Base-by-base conservation (phyloP, 2,888 invertebrate genomes). In the Mayetiola destructor region DNA sequence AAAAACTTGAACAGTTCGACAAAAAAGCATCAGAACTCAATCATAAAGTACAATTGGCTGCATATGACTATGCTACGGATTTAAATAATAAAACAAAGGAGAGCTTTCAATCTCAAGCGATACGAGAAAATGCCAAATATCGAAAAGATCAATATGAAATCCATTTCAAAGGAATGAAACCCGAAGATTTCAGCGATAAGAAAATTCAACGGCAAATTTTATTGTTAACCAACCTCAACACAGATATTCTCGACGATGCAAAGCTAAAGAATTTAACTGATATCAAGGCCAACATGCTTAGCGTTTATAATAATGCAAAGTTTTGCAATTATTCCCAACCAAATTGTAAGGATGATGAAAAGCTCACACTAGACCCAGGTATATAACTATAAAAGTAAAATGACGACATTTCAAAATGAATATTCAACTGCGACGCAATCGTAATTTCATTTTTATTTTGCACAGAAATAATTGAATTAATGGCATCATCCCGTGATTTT, bases 341-440 rank as follows among this genome's bases (percentile, higher is more conserved):
- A 62, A 59, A 62, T 20, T 67, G 66, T 56, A 23, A 63, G 14
- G 54, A 53, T 21, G 60, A 52, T 8, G 55, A 57, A 10, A 56
- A 57, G 2, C 37, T 62, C 14, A 20, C 62, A 2, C 59, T 68
- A 9, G 66, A 67, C 23, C 67, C 68, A 54, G 64, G 66, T 56
- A 16, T 32, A 12, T 6, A 32, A 8, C 9, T 32, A 12, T 32
- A 32, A 9, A n/a, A n/a, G n/a, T n/a, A n/a, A n/a, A n/a, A n/a
- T n/a, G n/a, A n/a, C n/a, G n/a, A n/a, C n/a, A n/a, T n/a, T n/a
- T n/a, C n/a, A n/a, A n/a, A n/a, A n/a, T n/a, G n/a, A n/a, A n/a
- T 3, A 40, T 57, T 80, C 80, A 80, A 69, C 69, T 48, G 68
- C 68, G 2, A 80, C 79, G 78, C 65, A 79, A 60, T 71, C 77